These are phyloP conservation scores for Araneus ventricosus DNA, from an alignment of 1,140 invertebrate species.

Conservation along the genomic window DNA sequence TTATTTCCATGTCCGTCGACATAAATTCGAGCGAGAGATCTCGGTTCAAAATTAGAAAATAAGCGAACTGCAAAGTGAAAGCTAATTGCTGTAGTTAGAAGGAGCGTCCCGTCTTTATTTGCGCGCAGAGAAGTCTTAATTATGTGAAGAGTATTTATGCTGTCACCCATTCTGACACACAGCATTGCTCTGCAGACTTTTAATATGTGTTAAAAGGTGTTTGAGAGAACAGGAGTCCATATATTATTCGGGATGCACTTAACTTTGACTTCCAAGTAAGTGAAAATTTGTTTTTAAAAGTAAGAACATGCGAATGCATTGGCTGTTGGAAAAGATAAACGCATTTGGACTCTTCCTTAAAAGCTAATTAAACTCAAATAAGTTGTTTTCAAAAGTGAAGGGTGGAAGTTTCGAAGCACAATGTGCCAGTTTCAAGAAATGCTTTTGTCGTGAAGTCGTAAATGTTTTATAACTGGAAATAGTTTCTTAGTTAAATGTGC, in stretches of 20 bases:
- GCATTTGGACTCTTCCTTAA: conserved; percentile 2
- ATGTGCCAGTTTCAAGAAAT: no score
- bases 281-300: background rate
- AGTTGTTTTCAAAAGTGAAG: no score
- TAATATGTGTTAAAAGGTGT: background rate
- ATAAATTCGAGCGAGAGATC: background rate
- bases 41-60: conserved; percentile 20
- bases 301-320: background rate
- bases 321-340: background rate
- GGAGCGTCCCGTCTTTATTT: background rate
- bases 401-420: no score
- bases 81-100: conserved; percentile 22
- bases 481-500: no score
- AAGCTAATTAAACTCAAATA: conserved; percentile 7
- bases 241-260: background rate
- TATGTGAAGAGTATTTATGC: conserved; percentile 22
- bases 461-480: no score
- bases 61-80: conserved; percentile 1
- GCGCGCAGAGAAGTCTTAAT: conserved; percentile 5
- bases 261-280: background rate
- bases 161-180: conserved; percentile 21
- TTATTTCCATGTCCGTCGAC: background rate
- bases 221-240: background rate
- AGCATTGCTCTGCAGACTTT: background rate
- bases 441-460: no score